Base-by-base conservation (phyloP, 2,888 invertebrate genomes). In the Seladonia tumulorum region DNA sequence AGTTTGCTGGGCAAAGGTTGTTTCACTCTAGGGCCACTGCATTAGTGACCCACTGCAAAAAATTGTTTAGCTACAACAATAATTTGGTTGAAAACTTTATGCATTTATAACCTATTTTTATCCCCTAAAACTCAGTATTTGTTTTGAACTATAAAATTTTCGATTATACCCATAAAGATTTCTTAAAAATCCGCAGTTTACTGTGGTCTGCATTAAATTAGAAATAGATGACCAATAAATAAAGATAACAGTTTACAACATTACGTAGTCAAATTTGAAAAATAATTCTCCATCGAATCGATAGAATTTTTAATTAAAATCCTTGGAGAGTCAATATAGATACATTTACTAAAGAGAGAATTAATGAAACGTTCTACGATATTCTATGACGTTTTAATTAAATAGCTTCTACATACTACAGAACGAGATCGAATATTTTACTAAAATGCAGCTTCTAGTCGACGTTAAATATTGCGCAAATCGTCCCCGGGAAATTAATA, bases 251-350 rank as follows among this genome's bases (percentile, higher is more conserved):
- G 35, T 35, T 35, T 35, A 35, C 35, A 35, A 35, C 35, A 35
- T 35, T 35, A 22, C 18, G 39, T 68, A 22, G 39, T 12, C 39
- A 39, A 49, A 22, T 18, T 29, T n/a, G n/a, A 35, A 57, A 76
- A 76, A 47, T 70, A 57, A 45, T 81, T 81, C n/a, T 29, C 35
- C 22, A 35, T 60, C 57, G 45, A 70, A n/a, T 42, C n/a, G 5
- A 70, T 57, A 42, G 14, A 57, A 60, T 35, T 70, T 76, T 70
- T 76, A 81, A 81, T 76, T 81, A 57, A 47, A 76, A 70, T 35
- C 16, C 35, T 68, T 47, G 35, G 14, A 53, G 49, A 68, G 47
- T 66, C 73, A 39, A 63, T 49, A 66, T 45, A 22, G 78, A 18
- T 39, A 68, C 68, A 79, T 73, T 47, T 25, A 10, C 25, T 73